A percentile compares a stretch with the other conserved stretches of the same genome.
These are phyloP conservation scores for Mesoligia furuncula DNA, from an alignment of 2,888 invertebrate genomes.

Conservation along the genomic window DNA sequence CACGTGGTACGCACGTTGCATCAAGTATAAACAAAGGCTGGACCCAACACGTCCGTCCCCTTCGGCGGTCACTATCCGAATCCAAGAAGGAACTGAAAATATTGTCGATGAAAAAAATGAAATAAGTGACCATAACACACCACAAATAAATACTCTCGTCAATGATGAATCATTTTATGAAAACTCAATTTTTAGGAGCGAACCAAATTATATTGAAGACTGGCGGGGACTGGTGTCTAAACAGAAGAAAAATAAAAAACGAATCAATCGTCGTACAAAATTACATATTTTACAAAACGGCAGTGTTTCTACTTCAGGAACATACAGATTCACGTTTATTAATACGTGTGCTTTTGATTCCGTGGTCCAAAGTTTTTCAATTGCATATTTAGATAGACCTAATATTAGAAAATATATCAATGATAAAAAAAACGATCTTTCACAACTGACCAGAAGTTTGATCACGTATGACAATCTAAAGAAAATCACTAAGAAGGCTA, in stretches of 20 bases:
- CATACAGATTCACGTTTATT: conserved; percentile 26
- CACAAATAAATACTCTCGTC: conserved; percentile 39
- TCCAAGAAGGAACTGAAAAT: no score
- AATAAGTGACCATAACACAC: conserved; percentile 41
- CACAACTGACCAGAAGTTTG: no score
- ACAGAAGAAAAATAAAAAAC: conserved; percentile 45
- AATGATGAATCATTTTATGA: no score
- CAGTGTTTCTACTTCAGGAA: no score
- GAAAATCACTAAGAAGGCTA: conserved; percentile 43
- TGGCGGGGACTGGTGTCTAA: conserved; percentile 44
- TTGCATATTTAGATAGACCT: conserved; percentile 45
- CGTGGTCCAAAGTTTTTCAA: conserved; percentile 45
- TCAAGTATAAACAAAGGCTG: no score
- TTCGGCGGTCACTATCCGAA: no score
- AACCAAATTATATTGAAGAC: conserved; percentile 47
- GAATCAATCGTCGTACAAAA: conserved; percentile 12
- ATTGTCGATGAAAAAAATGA: conserved; percentile 37
- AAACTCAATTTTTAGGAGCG: conserved; percentile 36
- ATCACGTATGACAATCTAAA: conserved; percentile 10
- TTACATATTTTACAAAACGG: no score
- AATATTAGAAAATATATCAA: conserved; percentile 23
- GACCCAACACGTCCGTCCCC: no score
- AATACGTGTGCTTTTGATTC: conserved; percentile 51
- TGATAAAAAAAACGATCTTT: no score
- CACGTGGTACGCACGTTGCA: no score